These are phyloP conservation scores for Acanthopagrus latus DNA, from an alignment of 2,797 vertebrate species.

Conservation along the genomic window DNA sequence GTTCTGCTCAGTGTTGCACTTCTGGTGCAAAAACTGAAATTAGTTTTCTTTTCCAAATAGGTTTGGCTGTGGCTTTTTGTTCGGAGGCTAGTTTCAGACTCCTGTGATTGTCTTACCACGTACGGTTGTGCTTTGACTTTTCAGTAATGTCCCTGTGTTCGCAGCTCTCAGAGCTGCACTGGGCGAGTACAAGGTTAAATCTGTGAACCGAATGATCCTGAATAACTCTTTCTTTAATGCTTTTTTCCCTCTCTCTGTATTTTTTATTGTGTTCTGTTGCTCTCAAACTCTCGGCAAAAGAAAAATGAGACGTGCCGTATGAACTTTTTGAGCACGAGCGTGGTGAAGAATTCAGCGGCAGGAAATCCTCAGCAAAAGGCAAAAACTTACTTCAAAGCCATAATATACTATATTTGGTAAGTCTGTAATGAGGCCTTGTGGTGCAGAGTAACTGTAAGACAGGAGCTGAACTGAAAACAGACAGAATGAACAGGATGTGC, in stretches of 20 bases:
- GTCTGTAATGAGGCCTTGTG: slow-evolving; percentile 12
- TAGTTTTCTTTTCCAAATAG: background rate
- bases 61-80: background rate
- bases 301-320: background rate
- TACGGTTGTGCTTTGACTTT: background rate
- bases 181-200: background rate
- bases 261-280: background rate
- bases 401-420: background rate
- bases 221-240: background rate
- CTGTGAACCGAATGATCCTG: background rate
- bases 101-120: background rate
- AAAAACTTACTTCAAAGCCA: slow-evolving; percentile 5
- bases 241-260: background rate
- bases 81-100: background rate
- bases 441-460: slow-evolving; percentile 7
- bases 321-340: background rate
- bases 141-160: background rate
- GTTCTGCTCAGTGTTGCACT: background rate
- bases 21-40: background rate
- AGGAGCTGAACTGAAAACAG: slow-evolving; percentile 36
- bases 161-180: background rate
- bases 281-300: background rate
- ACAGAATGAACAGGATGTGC: slow-evolving; percentile 43
- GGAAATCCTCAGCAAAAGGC: background rate
- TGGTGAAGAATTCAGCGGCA: background rate